Evolutionary conservation across 2,888 invertebrate species (phyloP).

Genomic region (Carcina quercana): DNA sequence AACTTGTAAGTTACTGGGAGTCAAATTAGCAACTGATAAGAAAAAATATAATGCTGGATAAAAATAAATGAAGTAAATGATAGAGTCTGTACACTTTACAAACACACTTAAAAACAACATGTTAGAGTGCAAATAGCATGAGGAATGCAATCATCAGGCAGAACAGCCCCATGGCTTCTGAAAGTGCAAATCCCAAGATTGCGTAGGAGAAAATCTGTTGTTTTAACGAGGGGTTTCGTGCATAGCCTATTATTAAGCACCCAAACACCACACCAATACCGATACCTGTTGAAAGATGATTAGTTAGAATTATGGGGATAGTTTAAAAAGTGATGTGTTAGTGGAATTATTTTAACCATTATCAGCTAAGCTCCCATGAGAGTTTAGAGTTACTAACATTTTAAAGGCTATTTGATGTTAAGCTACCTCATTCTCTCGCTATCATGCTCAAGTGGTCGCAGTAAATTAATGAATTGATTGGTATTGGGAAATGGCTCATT

Average conservation of each 20-base stretch:
- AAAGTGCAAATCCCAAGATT: constrained; percentile 97
- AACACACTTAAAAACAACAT: constrained; percentile 13
- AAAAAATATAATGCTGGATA: too few relatives aligned
- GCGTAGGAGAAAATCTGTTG: constrained; percentile 99
- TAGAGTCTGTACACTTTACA: neutral
- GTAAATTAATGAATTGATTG: too few relatives aligned
- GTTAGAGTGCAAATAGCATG: constrained; percentile 95
- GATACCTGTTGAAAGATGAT: constrained; percentile 80
- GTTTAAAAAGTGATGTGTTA: constrained; percentile 8
- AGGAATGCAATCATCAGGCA: constrained; percentile 99
- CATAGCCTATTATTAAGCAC: constrained; percentile 95
- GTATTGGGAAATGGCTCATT: too few relatives aligned
- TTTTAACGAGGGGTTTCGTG: constrained; percentile 97
- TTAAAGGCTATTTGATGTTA: too few relatives aligned
- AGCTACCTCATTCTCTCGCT: too few relatives aligned
- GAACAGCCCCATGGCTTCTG: constrained; percentile 99
- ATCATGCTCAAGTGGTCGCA: too few relatives aligned
- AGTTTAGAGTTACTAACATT: too few relatives aligned
- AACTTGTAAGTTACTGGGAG: too few relatives aligned
- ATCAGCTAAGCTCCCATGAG: neutral
- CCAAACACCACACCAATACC: constrained; percentile 99
- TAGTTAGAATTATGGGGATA: constrained; percentile 13
- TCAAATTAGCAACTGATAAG: too few relatives aligned
- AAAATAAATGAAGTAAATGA: too few relatives aligned
- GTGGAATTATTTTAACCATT: neutral